Evolutionary conservation across 2,797 vertebrate species (phyloP).

Genomic region (Coilia nasus): DNA sequence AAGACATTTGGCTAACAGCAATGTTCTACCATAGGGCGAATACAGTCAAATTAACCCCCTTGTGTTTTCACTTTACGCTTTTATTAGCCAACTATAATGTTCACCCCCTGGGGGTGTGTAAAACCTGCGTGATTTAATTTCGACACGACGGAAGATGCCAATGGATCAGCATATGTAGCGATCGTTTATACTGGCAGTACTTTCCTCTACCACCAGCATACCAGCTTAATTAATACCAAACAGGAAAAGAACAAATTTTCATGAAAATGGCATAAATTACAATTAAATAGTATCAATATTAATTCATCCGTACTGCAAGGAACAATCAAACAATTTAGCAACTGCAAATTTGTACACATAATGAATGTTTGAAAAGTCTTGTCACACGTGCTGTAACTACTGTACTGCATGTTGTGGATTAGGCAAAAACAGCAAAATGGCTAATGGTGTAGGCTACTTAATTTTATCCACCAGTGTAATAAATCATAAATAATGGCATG

Average conservation of each 20-base stretch:
- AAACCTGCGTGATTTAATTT: background rate
- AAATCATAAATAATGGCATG: background rate
- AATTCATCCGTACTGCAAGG: no score
- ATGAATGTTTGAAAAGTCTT: background rate
- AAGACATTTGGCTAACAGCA: background rate
- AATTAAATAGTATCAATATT: no score
- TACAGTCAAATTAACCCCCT: no score
- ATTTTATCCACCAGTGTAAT: no score
- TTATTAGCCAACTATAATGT: background rate
- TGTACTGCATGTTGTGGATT: no score
- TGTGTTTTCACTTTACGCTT: background rate
- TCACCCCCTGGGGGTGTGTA: background rate
- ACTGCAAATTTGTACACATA: background rate
- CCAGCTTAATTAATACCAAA: background rate
- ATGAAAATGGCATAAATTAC: no score
- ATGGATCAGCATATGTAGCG: background rate
- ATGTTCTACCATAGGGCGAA: background rate
- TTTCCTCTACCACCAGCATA: background rate
- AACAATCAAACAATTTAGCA: background rate
- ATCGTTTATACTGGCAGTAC: background rate
- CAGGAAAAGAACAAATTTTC: background rate
- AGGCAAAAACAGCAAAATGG: background rate
- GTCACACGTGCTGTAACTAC: no score
- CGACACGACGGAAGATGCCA: background rate
- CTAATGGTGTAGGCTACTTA: background rate